Conservation (phyloP, 2,888 invertebrate genomes). For the Cotesia congregata region DNA sequence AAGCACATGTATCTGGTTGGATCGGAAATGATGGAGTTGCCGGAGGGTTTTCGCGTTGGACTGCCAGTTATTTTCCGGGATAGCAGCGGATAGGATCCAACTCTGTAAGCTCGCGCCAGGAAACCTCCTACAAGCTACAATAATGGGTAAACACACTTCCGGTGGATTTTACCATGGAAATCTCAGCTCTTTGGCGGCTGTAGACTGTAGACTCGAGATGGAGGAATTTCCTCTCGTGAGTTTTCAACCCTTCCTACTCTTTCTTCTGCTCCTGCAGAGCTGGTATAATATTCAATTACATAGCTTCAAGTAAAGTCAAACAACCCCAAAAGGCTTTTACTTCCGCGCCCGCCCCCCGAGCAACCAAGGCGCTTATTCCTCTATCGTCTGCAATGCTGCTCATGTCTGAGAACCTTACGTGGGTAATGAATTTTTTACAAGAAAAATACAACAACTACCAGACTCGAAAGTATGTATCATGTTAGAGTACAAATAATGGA, state of each 20-base stretch:
- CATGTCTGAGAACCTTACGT: constrained; percentile 17
- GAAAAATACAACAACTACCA: not conserved
- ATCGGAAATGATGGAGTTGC: constrained; percentile 16
- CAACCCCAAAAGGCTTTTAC: constrained; percentile 60
- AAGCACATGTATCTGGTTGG: not conserved
- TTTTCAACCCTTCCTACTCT: constrained; percentile 64
- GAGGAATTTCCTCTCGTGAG: constrained; percentile 58
- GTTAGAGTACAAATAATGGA: too few relatives aligned
- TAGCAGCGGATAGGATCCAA: constrained; percentile 37
- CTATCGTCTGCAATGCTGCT: constrained; percentile 16
- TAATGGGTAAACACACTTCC: constrained; percentile 60
- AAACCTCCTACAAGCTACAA: constrained; percentile 57
- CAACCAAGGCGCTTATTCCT: constrained; percentile 21
- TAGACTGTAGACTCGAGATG: constrained; percentile 48
- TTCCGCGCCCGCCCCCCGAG: constrained; percentile 35
- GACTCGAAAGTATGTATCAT: not conserved
- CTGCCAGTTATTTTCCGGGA: constrained; percentile 53
- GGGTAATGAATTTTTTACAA: constrained; percentile 10
- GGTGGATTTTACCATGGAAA: constrained; percentile 41
- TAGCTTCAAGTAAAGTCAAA: constrained; percentile 69
- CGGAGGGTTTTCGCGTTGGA: constrained; percentile 37
- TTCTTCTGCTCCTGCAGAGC: constrained; percentile 48
- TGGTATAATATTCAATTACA: constrained; percentile 70
- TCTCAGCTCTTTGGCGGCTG: constrained; percentile 46
- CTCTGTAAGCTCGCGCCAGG: constrained; percentile 46